A percentile compares a stretch with the other conserved stretches of the same genome.
Evolutionary conservation across 2,113 vertebrate species (phyloP).

Genomic region (Corythoichthys haematopterus): DNA sequence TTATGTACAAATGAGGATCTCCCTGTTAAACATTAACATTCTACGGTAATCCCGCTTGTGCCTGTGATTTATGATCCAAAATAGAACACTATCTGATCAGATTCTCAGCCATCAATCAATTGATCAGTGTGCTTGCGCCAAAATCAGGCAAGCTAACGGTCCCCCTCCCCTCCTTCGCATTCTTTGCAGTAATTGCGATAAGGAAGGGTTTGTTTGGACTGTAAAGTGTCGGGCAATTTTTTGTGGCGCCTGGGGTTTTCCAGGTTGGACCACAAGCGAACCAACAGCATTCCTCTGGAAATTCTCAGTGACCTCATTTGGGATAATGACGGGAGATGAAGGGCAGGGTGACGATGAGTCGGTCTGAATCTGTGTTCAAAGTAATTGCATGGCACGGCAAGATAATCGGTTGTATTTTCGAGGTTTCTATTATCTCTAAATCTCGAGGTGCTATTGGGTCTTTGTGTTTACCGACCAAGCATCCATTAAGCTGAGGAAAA

Average conservation of each 20-base stretch:
- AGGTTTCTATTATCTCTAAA: background rate
- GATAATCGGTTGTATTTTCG: conserved; percentile 32
- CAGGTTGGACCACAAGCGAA: conserved; percentile 50
- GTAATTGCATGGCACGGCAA: background rate
- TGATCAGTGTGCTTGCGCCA: conserved; percentile 1
- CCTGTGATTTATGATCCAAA: conserved; percentile 50
- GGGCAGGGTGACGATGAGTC: background rate
- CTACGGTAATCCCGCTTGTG: conserved; percentile 15
- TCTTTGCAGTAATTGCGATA: conserved; percentile 11
- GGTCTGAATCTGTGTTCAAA: too few species aligned
- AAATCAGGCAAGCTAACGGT: background rate
- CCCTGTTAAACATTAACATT: conserved; percentile 31
- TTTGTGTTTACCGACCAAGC: conserved; percentile 12
- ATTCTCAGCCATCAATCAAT: conserved; percentile 41
- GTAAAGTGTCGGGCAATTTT: conserved; percentile 25
- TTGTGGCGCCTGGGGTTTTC: conserved; percentile 46
- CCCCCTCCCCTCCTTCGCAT: conserved; percentile 4
- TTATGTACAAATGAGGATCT: conserved; percentile 29
- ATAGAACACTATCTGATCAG: conserved; percentile 9
- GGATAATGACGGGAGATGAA: conserved; percentile 55
- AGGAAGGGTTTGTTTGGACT: conserved; percentile 17
- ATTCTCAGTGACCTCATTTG: conserved; percentile 46
- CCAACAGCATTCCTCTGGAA: conserved; percentile 33
- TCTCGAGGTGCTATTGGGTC: background rate
- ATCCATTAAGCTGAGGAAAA: conserved; percentile 37